Percentiles rank a stretch among this genome's conserved stretches.
phyloP scores from a whole-genome alignment of 2,888 invertebrate species.

The Cantharis flavilabris region DNA sequence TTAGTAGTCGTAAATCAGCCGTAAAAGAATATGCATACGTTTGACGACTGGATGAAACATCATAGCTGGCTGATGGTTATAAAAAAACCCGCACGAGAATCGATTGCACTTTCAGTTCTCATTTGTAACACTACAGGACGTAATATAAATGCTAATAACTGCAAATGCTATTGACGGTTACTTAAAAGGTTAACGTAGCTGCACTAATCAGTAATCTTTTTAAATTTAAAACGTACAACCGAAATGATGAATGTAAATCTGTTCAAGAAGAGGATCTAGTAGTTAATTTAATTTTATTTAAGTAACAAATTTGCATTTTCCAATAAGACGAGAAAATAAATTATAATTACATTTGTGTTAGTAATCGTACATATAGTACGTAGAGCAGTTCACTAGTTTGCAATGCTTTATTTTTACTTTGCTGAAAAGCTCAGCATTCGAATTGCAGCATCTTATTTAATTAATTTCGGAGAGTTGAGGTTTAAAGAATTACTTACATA shows the following conservation, averaged over 20 bases:
- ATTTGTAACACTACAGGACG: constrained; percentile 51
- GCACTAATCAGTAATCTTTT: constrained; percentile 44
- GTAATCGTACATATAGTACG: not conserved
- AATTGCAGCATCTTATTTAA: constrained; percentile 19
- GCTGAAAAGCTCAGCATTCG: too few species aligned
- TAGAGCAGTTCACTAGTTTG: too few species aligned
- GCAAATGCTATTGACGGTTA: constrained; percentile 44
- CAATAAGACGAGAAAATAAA: not conserved
- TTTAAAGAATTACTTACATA: constrained; percentile 20
- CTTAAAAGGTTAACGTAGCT: constrained; percentile 53
- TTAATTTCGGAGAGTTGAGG: constrained; percentile 23
- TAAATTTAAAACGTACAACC: not conserved
- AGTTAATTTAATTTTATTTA: constrained; percentile 1
- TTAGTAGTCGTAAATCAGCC: constrained; percentile 52
- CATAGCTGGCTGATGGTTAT: constrained; percentile 38
- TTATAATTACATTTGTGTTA: not conserved
- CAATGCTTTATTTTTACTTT: too few species aligned
- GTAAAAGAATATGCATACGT: constrained; percentile 43
- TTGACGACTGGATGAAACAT: constrained; percentile 44
- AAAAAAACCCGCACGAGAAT: constrained; percentile 46
- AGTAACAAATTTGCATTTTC: not conserved
- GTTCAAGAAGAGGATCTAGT: not conserved
- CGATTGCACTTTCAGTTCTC: constrained; percentile 40
- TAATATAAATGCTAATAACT: constrained; percentile 57
- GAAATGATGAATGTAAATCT: not conserved